phyloP scores from a whole-genome alignment of 2,797 vertebrate genomes.

The Petrocephalus schoutedeni region DNA sequence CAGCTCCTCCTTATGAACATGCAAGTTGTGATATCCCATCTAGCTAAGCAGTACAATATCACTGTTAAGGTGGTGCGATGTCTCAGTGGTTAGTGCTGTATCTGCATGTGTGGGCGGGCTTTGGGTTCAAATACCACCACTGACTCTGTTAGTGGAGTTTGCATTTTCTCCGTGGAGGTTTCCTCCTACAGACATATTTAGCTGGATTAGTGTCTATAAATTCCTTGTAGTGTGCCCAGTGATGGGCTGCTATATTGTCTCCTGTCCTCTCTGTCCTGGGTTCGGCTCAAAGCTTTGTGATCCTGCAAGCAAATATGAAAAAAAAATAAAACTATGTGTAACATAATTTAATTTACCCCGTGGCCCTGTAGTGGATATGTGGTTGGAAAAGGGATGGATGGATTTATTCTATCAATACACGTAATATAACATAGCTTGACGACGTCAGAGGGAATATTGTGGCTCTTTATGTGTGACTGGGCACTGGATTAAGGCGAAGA shows the following conservation, averaged over 20 bases:
- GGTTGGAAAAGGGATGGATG: background rate
- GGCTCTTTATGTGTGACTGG: background rate
- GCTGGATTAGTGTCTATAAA: background rate
- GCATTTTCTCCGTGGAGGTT: background rate
- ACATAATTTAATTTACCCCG: background rate
- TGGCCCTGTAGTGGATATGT: background rate
- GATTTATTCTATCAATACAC: background rate
- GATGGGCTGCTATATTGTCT: background rate
- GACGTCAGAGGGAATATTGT: background rate
- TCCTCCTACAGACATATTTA: background rate
- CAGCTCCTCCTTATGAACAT: background rate
- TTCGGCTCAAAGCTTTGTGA: background rate
- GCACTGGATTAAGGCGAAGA: background rate
- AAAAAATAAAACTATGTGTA: background rate
- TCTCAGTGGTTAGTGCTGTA: background rate
- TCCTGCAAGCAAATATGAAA: background rate
- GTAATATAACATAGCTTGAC: background rate
- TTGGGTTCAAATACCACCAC: background rate
- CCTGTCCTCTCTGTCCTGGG: background rate
- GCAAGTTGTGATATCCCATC: background rate
- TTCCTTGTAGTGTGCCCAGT: background rate
- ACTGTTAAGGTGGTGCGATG: background rate
- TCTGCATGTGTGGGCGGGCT: background rate
- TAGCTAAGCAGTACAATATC: background rate
- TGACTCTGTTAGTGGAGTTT: background rate